Conservation (phyloP, 2,113 vertebrate genomes). For the Sylvietta virens region DNA sequence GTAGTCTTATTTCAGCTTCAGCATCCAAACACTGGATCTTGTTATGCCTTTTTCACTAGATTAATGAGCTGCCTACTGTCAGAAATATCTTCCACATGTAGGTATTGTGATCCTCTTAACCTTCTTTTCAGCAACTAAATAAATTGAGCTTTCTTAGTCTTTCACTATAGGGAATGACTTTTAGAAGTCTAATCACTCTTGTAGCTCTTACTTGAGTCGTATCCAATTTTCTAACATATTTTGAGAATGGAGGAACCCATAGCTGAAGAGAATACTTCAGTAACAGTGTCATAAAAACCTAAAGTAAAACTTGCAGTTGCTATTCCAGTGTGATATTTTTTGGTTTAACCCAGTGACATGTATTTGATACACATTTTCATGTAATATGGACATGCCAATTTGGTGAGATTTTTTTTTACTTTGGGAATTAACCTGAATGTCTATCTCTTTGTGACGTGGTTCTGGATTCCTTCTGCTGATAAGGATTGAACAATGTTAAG, state of each 20-base stretch:
- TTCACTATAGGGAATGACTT: slow-evolving; percentile 51
- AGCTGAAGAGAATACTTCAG: not conserved
- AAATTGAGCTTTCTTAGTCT: slow-evolving; percentile 56
- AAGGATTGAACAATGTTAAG: not conserved
- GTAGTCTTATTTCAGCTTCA: slow-evolving; percentile 44
- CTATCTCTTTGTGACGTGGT: not conserved
- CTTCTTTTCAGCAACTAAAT: slow-evolving; percentile 60
- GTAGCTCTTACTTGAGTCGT: not conserved
- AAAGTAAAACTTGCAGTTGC: not conserved
- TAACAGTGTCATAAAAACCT: not conserved
- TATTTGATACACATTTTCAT: not conserved
- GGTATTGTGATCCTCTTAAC: slow-evolving; percentile 62
- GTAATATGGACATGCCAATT: not conserved
- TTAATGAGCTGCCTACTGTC: slow-evolving; percentile 66
- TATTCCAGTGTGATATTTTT: not conserved
- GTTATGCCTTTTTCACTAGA: slow-evolving; percentile 56
- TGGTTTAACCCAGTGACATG: not conserved
- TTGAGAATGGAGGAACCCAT: not conserved
- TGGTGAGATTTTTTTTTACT: not conserved
- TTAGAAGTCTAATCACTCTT: slow-evolving; percentile 50
- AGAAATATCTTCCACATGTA: slow-evolving; percentile 64
- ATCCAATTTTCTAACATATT: slow-evolving; percentile 11
- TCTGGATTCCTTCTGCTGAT: not conserved
- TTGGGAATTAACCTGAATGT: not conserved
- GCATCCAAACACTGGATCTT: slow-evolving; percentile 41